These are phyloP conservation scores for Myiothlypis coronata DNA, from an alignment of 2,797 vertebrate genomes.

Conservation along the genomic window DNA sequence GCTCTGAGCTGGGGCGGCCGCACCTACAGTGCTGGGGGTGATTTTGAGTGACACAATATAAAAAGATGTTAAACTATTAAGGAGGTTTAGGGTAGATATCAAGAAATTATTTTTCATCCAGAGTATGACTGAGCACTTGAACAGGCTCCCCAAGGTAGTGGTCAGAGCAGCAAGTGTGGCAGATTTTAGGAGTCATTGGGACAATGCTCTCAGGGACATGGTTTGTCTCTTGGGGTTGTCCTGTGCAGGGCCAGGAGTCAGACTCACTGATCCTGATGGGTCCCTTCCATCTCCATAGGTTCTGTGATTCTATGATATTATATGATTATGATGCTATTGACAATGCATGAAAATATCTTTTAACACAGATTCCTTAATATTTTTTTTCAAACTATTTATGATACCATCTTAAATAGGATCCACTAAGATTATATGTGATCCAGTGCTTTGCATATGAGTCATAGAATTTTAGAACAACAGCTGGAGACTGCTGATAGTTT, in stretches of 20 bases:
- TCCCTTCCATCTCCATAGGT: not conserved
- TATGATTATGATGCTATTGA: not conserved
- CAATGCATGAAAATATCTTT: not conserved
- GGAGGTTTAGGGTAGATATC: not conserved
- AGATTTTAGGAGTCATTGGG: not conserved
- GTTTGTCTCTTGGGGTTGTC: rapidly evolving
- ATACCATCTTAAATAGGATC: not conserved
- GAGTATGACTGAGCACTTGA: not conserved
- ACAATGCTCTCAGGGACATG: not conserved
- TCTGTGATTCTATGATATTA: not conserved
- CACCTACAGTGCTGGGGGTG: not conserved
- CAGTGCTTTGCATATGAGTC: not conserved
- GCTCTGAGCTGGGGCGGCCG: rapidly evolving
- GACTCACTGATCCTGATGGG: rapidly evolving
- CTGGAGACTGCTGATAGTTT: not conserved
- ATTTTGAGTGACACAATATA: not conserved
- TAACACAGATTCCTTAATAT: not conserved
- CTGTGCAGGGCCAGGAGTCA: not conserved
- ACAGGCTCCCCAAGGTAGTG: not conserved
- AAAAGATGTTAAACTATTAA: not conserved
- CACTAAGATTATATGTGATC: not conserved
- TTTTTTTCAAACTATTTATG: not conserved
- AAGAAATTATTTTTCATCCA: not conserved
- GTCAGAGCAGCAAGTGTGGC: not conserved
- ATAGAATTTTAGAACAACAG: not conserved